phyloP scores from a whole-genome alignment of 2,888 invertebrate species.

The Drosophila sordidula region DNA sequence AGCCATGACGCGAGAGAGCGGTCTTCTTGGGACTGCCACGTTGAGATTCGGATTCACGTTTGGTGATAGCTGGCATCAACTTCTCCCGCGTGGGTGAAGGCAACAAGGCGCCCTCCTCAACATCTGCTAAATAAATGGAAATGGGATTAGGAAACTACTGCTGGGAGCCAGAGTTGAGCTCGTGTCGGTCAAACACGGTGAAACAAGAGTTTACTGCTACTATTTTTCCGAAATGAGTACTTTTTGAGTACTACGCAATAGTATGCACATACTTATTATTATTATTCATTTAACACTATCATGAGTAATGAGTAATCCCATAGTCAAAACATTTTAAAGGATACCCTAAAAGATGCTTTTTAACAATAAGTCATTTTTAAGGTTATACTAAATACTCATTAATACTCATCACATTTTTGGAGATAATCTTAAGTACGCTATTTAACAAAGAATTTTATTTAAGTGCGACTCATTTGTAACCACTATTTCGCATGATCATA shows the following conservation, averaged over 20 bases:
- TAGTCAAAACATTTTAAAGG: too few relatives aligned
- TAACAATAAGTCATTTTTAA: too few relatives aligned
- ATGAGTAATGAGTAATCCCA: too few relatives aligned
- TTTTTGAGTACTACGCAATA: neutral
- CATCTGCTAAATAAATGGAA: slow-evolving; percentile 76
- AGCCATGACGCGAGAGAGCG: slow-evolving; percentile 84
- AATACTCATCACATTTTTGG: too few relatives aligned
- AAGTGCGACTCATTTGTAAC: too few relatives aligned
- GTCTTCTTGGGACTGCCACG: slow-evolving; percentile 85
- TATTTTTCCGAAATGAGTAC: neutral
- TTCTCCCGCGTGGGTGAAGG: slow-evolving; percentile 90
- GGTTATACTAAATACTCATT: too few relatives aligned
- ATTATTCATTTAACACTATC: too few relatives aligned
- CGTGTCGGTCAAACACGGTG: neutral
- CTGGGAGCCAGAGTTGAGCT: neutral
- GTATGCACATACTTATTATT: neutral
- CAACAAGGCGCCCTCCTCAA: slow-evolving; percentile 89
- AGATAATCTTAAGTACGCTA: too few relatives aligned
- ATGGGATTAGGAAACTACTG: neutral
- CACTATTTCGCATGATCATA: too few relatives aligned
- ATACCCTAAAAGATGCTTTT: too few relatives aligned
- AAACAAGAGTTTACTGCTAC: neutral
- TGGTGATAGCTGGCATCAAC: slow-evolving; percentile 88
- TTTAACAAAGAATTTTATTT: too few relatives aligned
- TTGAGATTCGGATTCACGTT: slow-evolving; percentile 85